A percentile compares a stretch with the other conserved stretches of the same genome.
These are phyloP conservation scores for Andrena minutula DNA, from an alignment of 2,888 invertebrate genomes.

Conservation along the genomic window DNA sequence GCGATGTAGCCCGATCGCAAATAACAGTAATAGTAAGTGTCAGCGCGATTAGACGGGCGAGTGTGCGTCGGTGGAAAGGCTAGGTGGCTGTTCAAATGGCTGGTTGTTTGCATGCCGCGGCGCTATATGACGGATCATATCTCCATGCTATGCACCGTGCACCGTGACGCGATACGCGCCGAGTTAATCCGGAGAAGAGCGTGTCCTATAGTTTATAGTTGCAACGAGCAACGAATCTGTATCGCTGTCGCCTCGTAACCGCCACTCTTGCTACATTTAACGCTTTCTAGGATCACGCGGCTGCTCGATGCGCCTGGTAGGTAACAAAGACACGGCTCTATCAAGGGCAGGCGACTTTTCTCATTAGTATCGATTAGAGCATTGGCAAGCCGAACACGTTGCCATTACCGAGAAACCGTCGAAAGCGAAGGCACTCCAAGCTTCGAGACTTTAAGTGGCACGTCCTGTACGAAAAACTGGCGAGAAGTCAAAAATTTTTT, in stretches of 20 bases:
- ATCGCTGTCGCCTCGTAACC: no score
- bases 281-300: no score
- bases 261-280: no score
- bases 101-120: constrained; percentile 29
- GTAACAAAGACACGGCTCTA: background rate
- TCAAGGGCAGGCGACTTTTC: background rate
- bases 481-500: no score
- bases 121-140: constrained; percentile 44
- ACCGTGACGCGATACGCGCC: constrained; percentile 12
- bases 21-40: constrained; percentile 24
- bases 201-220: no score
- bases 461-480: no score
- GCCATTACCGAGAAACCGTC: background rate
- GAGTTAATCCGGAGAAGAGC: no score
- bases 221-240: no score
- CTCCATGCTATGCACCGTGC: background rate
- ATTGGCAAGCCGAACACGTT: background rate
- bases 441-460: no score
- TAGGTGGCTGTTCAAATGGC: constrained; percentile 2
- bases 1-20: constrained; percentile 5
- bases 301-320: no score
- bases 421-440: background rate
- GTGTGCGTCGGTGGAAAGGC: background rate
- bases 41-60: constrained; percentile 22
- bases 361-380: constrained; percentile 6